These are phyloP conservation scores for Premnoplex brunnescens DNA, from an alignment of 2,797 vertebrate species.

Conservation along the genomic window DNA sequence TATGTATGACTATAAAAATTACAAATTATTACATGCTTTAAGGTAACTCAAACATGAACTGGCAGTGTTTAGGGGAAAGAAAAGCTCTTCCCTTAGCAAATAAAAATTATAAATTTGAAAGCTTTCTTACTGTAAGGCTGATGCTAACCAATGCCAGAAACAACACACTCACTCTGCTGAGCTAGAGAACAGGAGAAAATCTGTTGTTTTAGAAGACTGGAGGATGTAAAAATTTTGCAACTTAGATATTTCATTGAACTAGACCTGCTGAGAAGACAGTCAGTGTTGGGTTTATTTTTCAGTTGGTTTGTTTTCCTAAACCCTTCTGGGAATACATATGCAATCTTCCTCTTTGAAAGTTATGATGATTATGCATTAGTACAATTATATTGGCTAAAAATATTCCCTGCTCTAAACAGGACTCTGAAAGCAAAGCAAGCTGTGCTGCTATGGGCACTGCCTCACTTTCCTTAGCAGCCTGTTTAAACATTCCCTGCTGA, in stretches of 20 bases:
- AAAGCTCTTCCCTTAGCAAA: neutral
- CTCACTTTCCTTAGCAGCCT: neutral
- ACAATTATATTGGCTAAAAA: neutral
- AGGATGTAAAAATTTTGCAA: neutral
- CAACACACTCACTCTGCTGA: neutral
- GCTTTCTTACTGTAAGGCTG: neutral
- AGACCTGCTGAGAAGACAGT: neutral
- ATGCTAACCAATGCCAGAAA: neutral
- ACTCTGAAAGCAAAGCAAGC: conserved; percentile 16
- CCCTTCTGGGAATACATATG: neutral
- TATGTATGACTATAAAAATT: neutral
- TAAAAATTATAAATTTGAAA: neutral
- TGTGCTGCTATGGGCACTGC: neutral
- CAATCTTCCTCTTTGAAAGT: conserved; percentile 13
- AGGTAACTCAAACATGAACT: neutral
- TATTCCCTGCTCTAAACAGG: conserved; percentile 11
- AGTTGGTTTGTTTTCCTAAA: neutral
- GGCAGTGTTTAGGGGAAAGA: neutral
- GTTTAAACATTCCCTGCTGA: neutral
- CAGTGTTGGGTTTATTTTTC: neutral
- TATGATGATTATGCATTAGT: conserved; percentile 23
- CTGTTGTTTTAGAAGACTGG: neutral
- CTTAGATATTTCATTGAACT: neutral
- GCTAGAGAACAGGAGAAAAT: neutral
- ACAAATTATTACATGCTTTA: neutral